Evolutionary conservation across 1,140 invertebrate genomes (phyloP).

Genomic region (Episyrphus balteatus): DNA sequence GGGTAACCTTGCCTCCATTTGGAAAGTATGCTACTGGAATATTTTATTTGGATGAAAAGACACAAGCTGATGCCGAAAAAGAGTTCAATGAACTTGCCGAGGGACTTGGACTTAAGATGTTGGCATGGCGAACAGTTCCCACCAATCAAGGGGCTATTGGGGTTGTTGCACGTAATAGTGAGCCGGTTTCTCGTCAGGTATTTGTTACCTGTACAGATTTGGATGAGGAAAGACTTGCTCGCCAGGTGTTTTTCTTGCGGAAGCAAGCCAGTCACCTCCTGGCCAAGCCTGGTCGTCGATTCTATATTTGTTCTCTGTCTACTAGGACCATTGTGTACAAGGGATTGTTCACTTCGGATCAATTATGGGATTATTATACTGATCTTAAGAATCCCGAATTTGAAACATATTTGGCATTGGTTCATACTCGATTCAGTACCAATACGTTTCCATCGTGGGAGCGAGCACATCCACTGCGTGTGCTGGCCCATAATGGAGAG

Average conservation of each 20-base stretch:
- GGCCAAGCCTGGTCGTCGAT: conserved; percentile 68
- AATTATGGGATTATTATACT: conserved; percentile 74
- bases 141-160: conserved; percentile 78
- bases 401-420: conserved; percentile 88
- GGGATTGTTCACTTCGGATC: conserved; percentile 91
- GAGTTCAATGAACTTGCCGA: conserved; percentile 71
- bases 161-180: conserved; percentile 78
- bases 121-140: conserved; percentile 88
- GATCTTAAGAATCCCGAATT: conserved; percentile 66
- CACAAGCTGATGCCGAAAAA: conserved; percentile 67
- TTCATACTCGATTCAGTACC: conserved; percentile 95
- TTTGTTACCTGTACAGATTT: conserved; percentile 57
- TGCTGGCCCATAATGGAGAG: conserved; percentile 97
- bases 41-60: conserved; percentile 78
- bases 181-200: conserved; percentile 93
- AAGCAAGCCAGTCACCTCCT: conserved; percentile 88
- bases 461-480: conserved; percentile 91
- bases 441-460: conserved; percentile 99
- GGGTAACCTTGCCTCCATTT: conserved; percentile 69
- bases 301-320: conserved; percentile 95
- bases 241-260: conserved; percentile 80
- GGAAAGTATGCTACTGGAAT: conserved; percentile 94
- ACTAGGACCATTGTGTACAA: conserved; percentile 90
- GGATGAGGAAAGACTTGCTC: conserved; percentile 49
- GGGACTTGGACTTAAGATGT: conserved; percentile 65